phyloP scores from a whole-genome alignment of 2,797 vertebrate species.

The Sebastes vulpes region DNA sequence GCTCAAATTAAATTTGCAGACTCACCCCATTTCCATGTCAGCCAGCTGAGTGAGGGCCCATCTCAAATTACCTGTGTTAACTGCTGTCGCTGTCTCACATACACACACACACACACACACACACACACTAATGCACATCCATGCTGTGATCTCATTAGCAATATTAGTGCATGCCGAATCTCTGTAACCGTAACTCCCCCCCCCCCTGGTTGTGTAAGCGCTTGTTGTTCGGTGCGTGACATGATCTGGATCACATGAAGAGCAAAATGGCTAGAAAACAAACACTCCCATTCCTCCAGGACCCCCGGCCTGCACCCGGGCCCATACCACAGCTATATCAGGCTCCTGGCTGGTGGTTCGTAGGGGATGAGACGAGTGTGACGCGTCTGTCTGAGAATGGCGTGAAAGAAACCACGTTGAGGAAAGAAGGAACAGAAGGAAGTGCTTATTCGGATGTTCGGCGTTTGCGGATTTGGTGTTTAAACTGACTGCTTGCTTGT shows the following conservation, averaged over 20 bases:
- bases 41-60: conserved; percentile 46
- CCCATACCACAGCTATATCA: conserved; percentile 60
- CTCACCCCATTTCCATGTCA: conserved; percentile 60
- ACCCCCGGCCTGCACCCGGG: conserved; percentile 10
- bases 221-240: conserved; percentile 29
- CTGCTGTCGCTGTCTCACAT: conserved; percentile 1
- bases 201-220: conserved; percentile 16
- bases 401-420: conserved; percentile 29
- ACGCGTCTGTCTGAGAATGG: conserved; percentile 78
- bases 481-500: conserved; percentile 1
- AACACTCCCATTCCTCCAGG: conserved; percentile 40
- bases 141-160: conserved; percentile 47
- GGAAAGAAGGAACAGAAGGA: background rate
- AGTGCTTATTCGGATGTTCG: conserved; percentile 5
- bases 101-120: background rate
- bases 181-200: background rate
- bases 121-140: background rate
- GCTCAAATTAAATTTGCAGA: conserved; percentile 71
- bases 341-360: conserved; percentile 22
- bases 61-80: conserved; percentile 56
- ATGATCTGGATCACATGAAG: conserved; percentile 34
- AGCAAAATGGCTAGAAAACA: conserved; percentile 60
- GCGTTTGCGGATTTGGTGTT: conserved; percentile 7
- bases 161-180: conserved; percentile 15
- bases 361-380: conserved; percentile 40